These are phyloP conservation scores for Macaria notata DNA, from an alignment of 2,888 invertebrate species.

Conservation along the genomic window DNA sequence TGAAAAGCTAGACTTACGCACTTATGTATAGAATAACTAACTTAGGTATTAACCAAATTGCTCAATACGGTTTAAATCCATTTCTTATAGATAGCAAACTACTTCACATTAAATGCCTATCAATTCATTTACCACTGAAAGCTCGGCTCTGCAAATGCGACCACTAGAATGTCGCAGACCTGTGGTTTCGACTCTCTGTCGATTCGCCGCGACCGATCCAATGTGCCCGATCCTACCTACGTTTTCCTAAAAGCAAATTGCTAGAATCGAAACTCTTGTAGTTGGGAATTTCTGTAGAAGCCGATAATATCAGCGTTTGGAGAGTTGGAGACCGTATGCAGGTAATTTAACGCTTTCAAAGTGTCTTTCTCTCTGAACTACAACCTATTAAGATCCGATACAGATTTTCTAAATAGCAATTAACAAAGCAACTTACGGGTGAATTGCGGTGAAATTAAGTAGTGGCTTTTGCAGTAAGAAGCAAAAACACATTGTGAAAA, in stretches of 20 bases:
- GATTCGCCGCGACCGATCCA: constrained; percentile 15
- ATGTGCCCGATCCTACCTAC: constrained; percentile 11
- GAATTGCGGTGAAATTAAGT: not conserved
- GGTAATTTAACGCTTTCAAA: constrained; percentile 8
- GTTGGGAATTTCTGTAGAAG: constrained; percentile 48
- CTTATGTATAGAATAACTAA: no score
- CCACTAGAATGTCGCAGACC: not conserved
- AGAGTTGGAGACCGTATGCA: constrained; percentile 17
- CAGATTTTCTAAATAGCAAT: not conserved
- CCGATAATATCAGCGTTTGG: constrained; percentile 45
- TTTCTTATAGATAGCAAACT: no score
- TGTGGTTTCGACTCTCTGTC: constrained; percentile 26
- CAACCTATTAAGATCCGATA: constrained; percentile 1
- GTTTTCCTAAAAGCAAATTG: constrained; percentile 55
- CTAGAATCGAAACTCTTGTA: constrained; percentile 54
- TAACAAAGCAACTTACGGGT: not conserved
- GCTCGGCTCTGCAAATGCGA: no score
- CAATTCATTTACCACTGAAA: no score
- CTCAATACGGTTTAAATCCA: no score
- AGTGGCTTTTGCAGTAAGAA: not conserved
- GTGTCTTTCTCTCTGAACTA: constrained; percentile 4
- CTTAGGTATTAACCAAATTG: no score
- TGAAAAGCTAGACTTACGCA: no score
- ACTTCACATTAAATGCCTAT: no score
- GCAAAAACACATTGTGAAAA: no score